A percentile compares a stretch with the other conserved stretches of the same genome.
These are phyloP conservation scores for Eumacrocentrus americanus DNA, from an alignment of 2,888 invertebrate genomes.

Conservation along the genomic window DNA sequence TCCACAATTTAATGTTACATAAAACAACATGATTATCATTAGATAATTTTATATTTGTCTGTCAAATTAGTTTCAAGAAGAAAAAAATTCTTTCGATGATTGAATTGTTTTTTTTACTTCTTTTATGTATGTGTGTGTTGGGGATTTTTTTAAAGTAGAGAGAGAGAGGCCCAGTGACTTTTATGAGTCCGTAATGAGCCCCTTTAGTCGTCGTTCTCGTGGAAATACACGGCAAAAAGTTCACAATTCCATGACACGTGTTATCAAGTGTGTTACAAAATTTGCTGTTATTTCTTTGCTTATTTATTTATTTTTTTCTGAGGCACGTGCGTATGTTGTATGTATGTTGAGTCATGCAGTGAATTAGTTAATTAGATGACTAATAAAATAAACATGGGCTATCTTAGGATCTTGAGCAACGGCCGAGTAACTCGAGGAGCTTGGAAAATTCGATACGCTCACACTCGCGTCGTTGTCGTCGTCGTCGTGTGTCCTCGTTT, in stretches of 20 bases:
- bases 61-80: neutral
- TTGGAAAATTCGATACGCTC: conserved; percentile 21
- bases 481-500: conserved; percentile 15
- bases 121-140: no score
- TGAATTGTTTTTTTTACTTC: neutral
- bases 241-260: no score
- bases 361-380: neutral
- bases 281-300: no score
- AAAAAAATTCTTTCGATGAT: neutral
- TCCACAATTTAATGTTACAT: neutral
- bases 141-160: neutral
- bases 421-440: conserved; percentile 18
- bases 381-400: neutral
- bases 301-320: no score
- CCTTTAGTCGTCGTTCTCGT: neutral
- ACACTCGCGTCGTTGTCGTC: no score
- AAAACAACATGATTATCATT: no score
- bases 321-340: no score
- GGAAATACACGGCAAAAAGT: neutral
- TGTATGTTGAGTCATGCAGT: no score
- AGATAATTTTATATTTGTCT: neutral
- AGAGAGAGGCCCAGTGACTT: conserved; percentile 1
- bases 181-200: neutral
- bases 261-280: no score
- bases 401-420: conserved; percentile 11